Evolutionary conservation across 2,888 invertebrate genomes (phyloP).

Genomic region (Catocala sponsa): DNA sequence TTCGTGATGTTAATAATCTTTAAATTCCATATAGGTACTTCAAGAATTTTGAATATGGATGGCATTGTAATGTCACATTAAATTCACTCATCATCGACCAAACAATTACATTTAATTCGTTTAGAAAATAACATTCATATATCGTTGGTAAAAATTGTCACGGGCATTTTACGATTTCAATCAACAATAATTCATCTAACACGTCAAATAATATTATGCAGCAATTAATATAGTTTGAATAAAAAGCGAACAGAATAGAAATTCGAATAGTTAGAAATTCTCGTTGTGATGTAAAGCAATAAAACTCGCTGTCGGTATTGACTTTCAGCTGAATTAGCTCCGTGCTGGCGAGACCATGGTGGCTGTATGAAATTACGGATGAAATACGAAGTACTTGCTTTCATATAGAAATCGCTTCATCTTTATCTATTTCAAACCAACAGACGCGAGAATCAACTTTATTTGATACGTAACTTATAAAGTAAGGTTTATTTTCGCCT

Average conservation of each 20-base stretch:
- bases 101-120: too few species aligned
- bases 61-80: too few species aligned
- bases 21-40: too few species aligned
- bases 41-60: too few species aligned
- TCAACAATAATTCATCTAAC: too few species aligned
- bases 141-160: too few species aligned
- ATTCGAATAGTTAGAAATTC: slow-evolving; percentile 40
- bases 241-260: slow-evolving; percentile 25
- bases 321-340: slow-evolving; percentile 43
- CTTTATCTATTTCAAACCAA: neutral
- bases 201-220: neutral
- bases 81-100: too few species aligned
- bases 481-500: neutral
- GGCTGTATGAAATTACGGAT: slow-evolving; percentile 38
- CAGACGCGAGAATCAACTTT: slow-evolving; percentile 1
- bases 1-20: too few species aligned
- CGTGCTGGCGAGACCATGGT: slow-evolving; percentile 35
- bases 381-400: slow-evolving; percentile 30
- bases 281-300: slow-evolving; percentile 37
- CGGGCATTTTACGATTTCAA: too few species aligned
- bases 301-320: slow-evolving; percentile 40
- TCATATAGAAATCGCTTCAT: slow-evolving; percentile 8
- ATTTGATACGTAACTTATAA: neutral
- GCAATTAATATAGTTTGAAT: slow-evolving; percentile 5
- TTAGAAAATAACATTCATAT: too few species aligned